Conservation (phyloP, 2,113 vertebrate species). For the Typhlomys cinereus region DNA sequence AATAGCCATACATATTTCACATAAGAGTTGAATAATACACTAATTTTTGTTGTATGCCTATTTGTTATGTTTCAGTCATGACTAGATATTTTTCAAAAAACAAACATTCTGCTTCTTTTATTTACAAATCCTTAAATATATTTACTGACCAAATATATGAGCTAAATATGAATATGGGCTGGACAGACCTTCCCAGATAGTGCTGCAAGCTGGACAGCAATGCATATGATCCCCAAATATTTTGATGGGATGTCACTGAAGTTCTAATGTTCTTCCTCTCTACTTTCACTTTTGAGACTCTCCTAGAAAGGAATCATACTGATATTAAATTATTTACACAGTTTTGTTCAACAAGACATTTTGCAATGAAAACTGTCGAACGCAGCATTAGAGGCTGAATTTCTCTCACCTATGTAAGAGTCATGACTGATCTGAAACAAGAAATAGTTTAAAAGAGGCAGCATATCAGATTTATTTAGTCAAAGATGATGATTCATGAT, state of each 20-base stretch:
- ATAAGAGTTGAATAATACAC: too few relatives aligned
- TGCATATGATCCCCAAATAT: neutral
- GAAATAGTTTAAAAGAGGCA: neutral
- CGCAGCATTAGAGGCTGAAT: neutral
- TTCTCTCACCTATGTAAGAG: too few relatives aligned
- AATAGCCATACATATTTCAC: neutral
- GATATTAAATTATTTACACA: neutral
- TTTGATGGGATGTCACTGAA: neutral
- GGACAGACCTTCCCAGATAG: neutral
- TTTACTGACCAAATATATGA: neutral
- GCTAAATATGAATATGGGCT: neutral
- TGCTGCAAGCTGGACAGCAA: neutral
- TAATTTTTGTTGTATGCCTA: too few relatives aligned
- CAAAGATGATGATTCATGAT: too few relatives aligned
- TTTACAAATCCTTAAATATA: neutral
- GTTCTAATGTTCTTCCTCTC: neutral
- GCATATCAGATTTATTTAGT: neutral
- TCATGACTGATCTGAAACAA: neutral
- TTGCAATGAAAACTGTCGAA: neutral
- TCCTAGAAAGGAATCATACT: constrained; percentile 9
- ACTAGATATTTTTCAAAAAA: neutral
- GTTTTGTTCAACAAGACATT: neutral
- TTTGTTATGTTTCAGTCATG: too few relatives aligned
- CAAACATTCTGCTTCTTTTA: neutral
- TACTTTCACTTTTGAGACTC: neutral